A percentile compares a stretch with the other conserved stretches of the same genome.
phyloP scores from a whole-genome alignment of 1,140 invertebrate species.

The Vanessa tameamea region DNA sequence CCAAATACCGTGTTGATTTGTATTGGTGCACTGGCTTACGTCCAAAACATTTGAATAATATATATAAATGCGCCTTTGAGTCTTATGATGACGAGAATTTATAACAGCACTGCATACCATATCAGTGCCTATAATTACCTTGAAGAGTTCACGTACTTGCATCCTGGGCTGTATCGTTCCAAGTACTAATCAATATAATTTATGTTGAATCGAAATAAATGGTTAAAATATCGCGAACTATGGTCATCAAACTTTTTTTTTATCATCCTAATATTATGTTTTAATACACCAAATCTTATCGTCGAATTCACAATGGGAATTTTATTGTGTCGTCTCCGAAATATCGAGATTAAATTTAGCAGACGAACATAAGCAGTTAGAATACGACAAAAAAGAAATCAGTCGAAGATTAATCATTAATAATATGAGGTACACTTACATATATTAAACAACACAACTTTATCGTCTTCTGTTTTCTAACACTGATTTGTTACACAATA shows the following conservation, averaged over 20 bases:
- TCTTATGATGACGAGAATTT: slow-evolving; percentile 15
- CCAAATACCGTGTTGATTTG: slow-evolving; percentile 16
- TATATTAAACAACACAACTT: slow-evolving; percentile 51
- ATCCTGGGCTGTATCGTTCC: slow-evolving; percentile 34
- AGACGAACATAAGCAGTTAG: slow-evolving; percentile 31
- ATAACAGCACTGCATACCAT: slow-evolving; percentile 38
- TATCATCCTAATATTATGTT: not conserved
- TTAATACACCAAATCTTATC: not conserved
- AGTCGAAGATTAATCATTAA: slow-evolving; percentile 52
- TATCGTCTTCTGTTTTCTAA: slow-evolving; percentile 44
- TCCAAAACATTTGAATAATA: slow-evolving; percentile 55
- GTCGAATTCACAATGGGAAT: not conserved
- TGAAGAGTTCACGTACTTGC: slow-evolving; percentile 46
- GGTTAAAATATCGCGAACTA: slow-evolving; percentile 25
- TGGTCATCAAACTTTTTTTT: not conserved
- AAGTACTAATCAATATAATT: slow-evolving; percentile 46
- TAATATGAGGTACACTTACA: slow-evolving; percentile 64
- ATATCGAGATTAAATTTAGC: slow-evolving; percentile 37
- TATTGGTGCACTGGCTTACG: slow-evolving; percentile 56
- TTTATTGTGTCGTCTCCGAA: slow-evolving; percentile 16
- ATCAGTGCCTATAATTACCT: slow-evolving; percentile 52
- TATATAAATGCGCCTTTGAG: slow-evolving; percentile 18
- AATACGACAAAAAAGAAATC: slow-evolving; percentile 58
- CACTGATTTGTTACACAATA: slow-evolving; percentile 54
- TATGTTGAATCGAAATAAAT: slow-evolving; percentile 43